A percentile compares a stretch with the other conserved stretches of the same genome.
Evolutionary conservation across 2,797 vertebrate species (phyloP).

Genomic region (Cygnus olor): DNA sequence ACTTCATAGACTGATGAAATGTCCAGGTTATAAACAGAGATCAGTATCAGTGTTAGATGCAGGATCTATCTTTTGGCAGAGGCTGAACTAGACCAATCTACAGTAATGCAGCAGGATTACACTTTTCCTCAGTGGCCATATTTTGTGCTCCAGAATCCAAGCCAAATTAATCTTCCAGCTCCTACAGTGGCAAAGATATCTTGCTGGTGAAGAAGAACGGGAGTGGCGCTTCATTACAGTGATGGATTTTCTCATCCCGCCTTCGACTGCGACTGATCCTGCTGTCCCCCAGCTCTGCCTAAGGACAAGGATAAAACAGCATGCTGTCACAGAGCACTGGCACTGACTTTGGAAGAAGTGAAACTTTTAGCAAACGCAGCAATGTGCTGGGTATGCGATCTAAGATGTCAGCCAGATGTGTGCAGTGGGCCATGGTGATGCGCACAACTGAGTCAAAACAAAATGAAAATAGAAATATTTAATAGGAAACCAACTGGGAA

Average conservation of each 20-base stretch:
- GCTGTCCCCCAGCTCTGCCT: background rate
- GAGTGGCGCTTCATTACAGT: background rate
- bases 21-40: background rate
- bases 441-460: constrained; percentile 60
- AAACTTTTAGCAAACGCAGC: constrained; percentile 25
- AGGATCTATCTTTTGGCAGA: background rate
- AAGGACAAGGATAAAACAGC: constrained; percentile 21
- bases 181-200: background rate
- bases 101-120: background rate
- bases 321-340: background rate
- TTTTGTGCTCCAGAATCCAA: constrained; percentile 23
- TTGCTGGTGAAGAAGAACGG: constrained; percentile 1
- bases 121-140: background rate
- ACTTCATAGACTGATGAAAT: background rate
- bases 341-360: constrained; percentile 34
- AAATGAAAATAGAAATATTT: constrained; percentile 62
- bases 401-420: constrained; percentile 63
- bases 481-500: constrained; percentile 63
- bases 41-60: background rate
- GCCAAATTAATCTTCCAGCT: background rate
- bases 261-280: background rate
- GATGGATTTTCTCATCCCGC: background rate
- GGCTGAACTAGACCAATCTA: background rate
- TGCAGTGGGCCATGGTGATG: constrained; percentile 56
- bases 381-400: background rate